A percentile compares a stretch with the other conserved stretches of the same genome.
These are phyloP conservation scores for Drosophila cardini DNA, from an alignment of 1,140 invertebrate genomes.

Conservation along the genomic window DNA sequence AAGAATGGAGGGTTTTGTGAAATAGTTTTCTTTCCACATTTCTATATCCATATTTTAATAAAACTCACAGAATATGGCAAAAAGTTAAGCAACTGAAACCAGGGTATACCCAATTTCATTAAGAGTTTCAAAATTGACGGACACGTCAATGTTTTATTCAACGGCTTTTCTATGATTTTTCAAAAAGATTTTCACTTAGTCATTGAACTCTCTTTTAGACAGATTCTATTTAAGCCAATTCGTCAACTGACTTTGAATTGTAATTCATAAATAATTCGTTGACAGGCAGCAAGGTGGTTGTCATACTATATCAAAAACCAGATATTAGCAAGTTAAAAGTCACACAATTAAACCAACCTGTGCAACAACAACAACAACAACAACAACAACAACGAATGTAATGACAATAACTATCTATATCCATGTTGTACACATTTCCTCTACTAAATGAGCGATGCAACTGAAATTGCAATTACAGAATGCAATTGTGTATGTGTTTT, in stretches of 20 bases:
- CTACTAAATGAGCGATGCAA: constrained; percentile 40
- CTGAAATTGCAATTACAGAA: constrained; percentile 45
- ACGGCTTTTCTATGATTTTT: too few relatives aligned
- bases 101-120: too few relatives aligned
- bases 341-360: constrained; percentile 27
- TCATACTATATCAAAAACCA: constrained; percentile 3
- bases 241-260: constrained; percentile 3
- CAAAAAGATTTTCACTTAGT: not conserved
- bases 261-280: constrained; percentile 14
- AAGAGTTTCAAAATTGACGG: too few relatives aligned
- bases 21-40: too few relatives aligned
- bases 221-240: constrained; percentile 4
- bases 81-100: too few relatives aligned
- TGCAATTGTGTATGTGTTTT: constrained; percentile 37
- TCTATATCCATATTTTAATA: too few relatives aligned
- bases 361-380: constrained; percentile 22
- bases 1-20: too few relatives aligned
- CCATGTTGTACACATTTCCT: constrained; percentile 44
- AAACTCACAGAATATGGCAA: too few relatives aligned
- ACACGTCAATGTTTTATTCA: too few relatives aligned
- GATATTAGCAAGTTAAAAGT: constrained; percentile 36
- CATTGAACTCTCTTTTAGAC: not conserved
- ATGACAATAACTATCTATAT: constrained; percentile 36
- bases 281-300: constrained; percentile 1
- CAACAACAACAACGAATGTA: constrained; percentile 11